Conservation (phyloP, 1,140 invertebrate genomes). For the Camponotus vicinus region DNA sequence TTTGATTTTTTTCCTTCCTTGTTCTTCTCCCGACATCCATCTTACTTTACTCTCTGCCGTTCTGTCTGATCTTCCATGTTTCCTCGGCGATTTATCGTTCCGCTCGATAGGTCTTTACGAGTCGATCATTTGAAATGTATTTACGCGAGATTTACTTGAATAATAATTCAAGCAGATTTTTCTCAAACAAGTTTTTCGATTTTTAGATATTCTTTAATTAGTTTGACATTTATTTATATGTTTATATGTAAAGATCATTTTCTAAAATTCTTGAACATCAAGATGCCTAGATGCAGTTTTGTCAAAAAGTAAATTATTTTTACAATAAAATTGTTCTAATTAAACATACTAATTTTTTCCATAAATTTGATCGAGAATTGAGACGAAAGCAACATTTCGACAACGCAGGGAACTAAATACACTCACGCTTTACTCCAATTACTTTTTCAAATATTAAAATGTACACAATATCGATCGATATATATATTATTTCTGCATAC, state of each 20-base stretch:
- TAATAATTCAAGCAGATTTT: no score
- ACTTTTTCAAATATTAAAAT: conserved; percentile 38
- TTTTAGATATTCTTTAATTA: background rate
- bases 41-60: conserved; percentile 39
- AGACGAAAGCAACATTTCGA: background rate
- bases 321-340: conserved; percentile 15
- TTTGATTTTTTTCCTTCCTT: conserved; percentile 7
- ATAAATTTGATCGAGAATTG: conserved; percentile 27
- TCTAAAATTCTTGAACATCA: conserved; percentile 3
- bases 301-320: background rate
- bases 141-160: conserved; percentile 17
- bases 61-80: conserved; percentile 14
- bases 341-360: background rate
- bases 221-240: background rate
- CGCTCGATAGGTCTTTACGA: conserved; percentile 44
- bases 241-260: background rate
- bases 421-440: background rate
- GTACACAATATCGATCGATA: background rate
- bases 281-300: background rate
- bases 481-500: background rate
- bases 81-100: conserved; percentile 40
- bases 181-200: background rate
- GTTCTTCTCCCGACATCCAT: conserved; percentile 18
- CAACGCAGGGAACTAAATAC: conserved; percentile 9
- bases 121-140: conserved; percentile 51